phyloP scores from a whole-genome alignment of 2,888 invertebrate species.

The Bellardia bayeri region DNA sequence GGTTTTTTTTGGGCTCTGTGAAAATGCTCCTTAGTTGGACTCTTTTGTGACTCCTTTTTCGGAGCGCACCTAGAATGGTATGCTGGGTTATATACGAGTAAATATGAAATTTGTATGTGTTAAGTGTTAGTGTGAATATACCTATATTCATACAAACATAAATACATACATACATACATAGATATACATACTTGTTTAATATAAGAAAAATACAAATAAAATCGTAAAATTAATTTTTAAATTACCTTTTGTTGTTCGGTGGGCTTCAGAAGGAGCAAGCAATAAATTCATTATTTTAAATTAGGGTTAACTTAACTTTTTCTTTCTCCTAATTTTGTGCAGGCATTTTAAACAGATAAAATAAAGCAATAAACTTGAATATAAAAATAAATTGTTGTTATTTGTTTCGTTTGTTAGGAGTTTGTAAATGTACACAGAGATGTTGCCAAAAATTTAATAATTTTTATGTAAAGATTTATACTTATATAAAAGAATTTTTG shows the following conservation, averaged over 20 bases:
- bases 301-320: constrained; percentile 41
- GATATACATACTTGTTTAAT: constrained; percentile 11
- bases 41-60: too few relatives aligned
- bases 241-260: constrained; percentile 56
- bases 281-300: constrained; percentile 62
- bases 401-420: constrained; percentile 4
- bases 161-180: not conserved
- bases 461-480: not conserved
- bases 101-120: not conserved
- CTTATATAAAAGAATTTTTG: not conserved
- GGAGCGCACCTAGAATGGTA: too few relatives aligned
- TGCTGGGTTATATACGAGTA: too few relatives aligned
- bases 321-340: not conserved
- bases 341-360: constrained; percentile 37
- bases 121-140: not conserved
- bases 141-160: not conserved
- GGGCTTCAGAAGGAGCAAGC: constrained; percentile 32
- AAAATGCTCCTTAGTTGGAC: too few relatives aligned
- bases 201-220: constrained; percentile 60
- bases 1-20: too few relatives aligned
- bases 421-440: not conserved
- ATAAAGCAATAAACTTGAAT: constrained; percentile 39
- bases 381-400: constrained; percentile 28
- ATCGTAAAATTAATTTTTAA: constrained; percentile 69
- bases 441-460: not conserved